Base-by-base conservation (phyloP, 2,113 vertebrate species). In the Pelvicachromis taeniatus region DNA sequence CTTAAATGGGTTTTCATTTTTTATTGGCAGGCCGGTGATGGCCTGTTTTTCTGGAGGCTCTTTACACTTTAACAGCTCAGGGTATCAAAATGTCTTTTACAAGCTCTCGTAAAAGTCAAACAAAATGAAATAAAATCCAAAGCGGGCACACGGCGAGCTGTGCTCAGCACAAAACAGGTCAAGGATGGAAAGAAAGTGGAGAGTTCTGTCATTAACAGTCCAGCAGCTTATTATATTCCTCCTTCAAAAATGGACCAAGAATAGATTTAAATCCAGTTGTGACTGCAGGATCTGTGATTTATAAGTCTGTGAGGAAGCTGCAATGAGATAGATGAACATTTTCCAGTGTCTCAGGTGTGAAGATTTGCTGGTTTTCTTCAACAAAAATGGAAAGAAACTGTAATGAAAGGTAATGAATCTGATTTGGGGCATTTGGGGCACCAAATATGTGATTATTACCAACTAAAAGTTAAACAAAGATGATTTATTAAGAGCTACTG, bases 1-100 rank as follows among this genome's bases (percentile, higher is more conserved):
- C 89, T 92, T 92, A 94, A 94, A 94, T 90, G 90, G 93, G 73
- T 93, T 95, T 95, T 95, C 88, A 93, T 89, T 81, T 93, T 96
- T 95, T 94, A 95, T 93, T 94, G 94, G 93, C 94, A 93, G 90
- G 77, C 89, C 70, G 45, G 81, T 91, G 92, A 89, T 80, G 4
- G 87, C 90, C 58, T 68, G 78, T 85, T 91, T 91, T 86, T 87
- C 91, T 83, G 38, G 84, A 83, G 81, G 91, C 94, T 95, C 92
- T 96, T 95, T 93, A 89, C 90, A 82, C 86, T 94, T 92, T 94
- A 93, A 94, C 93, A 91, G 93, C 86, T 84, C 52, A 4, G 73
- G 68, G 91, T 81, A 87, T 95, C 88, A 91, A 85, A 87, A 84
- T 81, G 75, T 83, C 89, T 92, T 95, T 94, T 95, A 95, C 85